These are phyloP conservation scores for Loris lydekkerianus DNA, from an alignment of 2,797 vertebrate species.

Conservation along the genomic window DNA sequence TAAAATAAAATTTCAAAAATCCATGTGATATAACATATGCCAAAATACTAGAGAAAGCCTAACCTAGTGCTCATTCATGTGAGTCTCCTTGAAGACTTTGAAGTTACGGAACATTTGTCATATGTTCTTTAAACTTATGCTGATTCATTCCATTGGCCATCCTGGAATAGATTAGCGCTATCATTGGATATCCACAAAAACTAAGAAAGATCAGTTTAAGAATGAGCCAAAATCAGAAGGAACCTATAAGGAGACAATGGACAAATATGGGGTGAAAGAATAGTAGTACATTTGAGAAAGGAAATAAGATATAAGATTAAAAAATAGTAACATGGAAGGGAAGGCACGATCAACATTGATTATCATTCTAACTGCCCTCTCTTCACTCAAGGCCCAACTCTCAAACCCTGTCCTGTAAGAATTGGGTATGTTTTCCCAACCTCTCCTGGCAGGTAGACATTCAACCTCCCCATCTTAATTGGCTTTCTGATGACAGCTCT, in stretches of 20 bases:
- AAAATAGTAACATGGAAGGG: not conserved
- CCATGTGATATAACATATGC: not conserved
- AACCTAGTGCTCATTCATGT: not conserved
- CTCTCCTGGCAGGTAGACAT: conserved; percentile 23
- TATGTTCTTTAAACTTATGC: not conserved
- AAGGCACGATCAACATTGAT: accelerated
- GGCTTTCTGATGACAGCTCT: conserved; percentile 59
- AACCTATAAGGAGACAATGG: not conserved
- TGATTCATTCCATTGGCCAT: not conserved
- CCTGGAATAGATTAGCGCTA: not conserved
- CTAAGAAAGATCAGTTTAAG: not conserved
- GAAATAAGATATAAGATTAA: not conserved
- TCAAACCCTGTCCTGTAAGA: conserved; percentile 14
- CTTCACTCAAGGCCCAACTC: not conserved
- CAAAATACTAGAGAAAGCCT: not conserved
- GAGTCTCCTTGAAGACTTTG: not conserved
- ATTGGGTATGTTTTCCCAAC: not conserved
- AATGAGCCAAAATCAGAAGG: not conserved
- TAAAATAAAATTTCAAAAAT: not conserved
- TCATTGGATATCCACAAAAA: not conserved
- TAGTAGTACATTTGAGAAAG: not conserved
- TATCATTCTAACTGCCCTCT: conserved; percentile 16
- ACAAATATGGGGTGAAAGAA: not conserved
- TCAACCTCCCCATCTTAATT: not conserved
- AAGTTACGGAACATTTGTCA: not conserved